phyloP scores from a whole-genome alignment of 2,113 vertebrate genomes.

The Sisor rabdophorus region DNA sequence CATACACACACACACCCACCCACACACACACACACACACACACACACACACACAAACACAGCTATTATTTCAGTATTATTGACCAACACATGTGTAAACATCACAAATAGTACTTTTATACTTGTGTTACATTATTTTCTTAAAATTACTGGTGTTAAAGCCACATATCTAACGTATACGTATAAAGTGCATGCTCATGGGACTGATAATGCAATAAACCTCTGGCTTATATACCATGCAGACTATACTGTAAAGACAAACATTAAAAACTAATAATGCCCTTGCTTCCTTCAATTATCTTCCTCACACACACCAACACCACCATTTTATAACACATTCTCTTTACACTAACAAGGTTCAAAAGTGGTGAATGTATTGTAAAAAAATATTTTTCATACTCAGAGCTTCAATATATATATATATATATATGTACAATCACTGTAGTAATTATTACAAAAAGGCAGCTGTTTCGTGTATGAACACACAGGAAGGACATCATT shows the following conservation, averaged over 20 bases:
- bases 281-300: neutral
- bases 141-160: neutral
- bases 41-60: neutral
- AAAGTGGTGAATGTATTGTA: conserved; percentile 39
- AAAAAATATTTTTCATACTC: conserved; percentile 5
- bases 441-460: conserved; percentile 32
- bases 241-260: neutral
- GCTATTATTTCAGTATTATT: neutral
- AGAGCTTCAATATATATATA: conserved; percentile 1
- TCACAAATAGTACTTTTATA: conserved; percentile 1
- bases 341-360: conserved; percentile 28
- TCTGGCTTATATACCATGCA: neutral
- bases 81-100: conserved; percentile 12
- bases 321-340: conserved; percentile 2
- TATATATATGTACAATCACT: conserved; percentile 23
- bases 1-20: conserved; percentile 21
- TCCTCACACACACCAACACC: neutral
- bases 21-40: neutral
- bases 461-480: conserved; percentile 28
- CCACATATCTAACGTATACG: neutral
- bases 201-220: neutral
- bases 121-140: neutral
- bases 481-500: conserved; percentile 35
- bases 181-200: neutral
- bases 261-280: neutral